Conservation (phyloP, 2,888 invertebrate genomes). For the Seira musarum region DNA sequence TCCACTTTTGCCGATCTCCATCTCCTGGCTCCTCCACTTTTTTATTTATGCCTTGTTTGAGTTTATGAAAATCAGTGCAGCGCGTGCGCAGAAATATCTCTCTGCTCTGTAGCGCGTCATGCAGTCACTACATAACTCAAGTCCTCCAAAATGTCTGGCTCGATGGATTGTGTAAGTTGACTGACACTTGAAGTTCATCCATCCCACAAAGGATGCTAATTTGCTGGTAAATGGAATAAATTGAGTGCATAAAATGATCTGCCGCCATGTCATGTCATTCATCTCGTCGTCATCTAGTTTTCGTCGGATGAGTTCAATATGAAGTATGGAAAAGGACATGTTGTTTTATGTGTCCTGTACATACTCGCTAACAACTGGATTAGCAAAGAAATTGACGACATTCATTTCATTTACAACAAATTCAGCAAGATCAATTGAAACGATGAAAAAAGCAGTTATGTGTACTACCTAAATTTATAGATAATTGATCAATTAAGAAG, state of each 20-base stretch:
- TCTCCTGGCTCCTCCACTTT: constrained; percentile 2
- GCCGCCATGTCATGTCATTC: neutral
- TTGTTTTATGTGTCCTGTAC: neutral
- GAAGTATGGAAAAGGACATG: neutral
- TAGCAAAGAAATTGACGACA: neutral
- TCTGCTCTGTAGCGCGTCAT: constrained; percentile 5
- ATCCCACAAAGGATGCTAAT: neutral
- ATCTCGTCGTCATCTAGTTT: neutral
- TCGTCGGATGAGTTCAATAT: neutral
- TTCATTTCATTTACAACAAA: neutral
- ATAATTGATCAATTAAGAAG: neutral
- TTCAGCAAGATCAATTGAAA: neutral
- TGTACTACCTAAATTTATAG: neutral
- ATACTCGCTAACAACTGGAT: neutral
- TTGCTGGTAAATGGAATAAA: neutral
- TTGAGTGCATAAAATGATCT: neutral
- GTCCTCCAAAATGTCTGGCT: constrained; percentile 34
- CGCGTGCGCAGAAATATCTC: neutral
- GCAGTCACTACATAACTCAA: neutral
- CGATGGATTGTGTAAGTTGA: constrained; percentile 32
- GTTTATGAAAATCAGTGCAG: neutral
- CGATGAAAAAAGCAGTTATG: neutral
- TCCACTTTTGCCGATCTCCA: neutral
- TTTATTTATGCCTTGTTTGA: neutral
- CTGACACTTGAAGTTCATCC: constrained; percentile 43